Base-by-base conservation (phyloP, 30 jellyfish, hydroid and myxozoan genomes). In the Turritopsis rubra region DNA sequence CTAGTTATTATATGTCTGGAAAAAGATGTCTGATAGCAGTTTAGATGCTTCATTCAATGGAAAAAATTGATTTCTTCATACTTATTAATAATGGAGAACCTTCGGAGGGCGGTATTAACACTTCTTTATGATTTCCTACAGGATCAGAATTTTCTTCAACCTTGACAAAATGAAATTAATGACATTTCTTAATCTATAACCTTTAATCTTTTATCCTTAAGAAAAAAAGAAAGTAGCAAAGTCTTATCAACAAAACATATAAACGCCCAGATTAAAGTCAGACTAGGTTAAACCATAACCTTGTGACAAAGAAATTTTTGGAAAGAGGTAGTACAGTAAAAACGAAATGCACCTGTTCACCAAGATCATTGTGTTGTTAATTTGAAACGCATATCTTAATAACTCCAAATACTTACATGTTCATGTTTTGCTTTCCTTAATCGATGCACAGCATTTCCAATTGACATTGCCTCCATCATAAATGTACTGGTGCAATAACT, bases 381-480 rank as follows among this genome's bases (percentile, higher is more conserved):
- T 41, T 41, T 13, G 60, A 41, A 41, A 41, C 5, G n/a, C n/a
- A 41, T 41, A 13, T 41, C 60, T 41, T 41, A 13, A 41, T n/a
- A n/a, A n/a, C n/a, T n/a, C n/a, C n/a, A n/a, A n/a, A n/a, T 13
- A 41, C 60, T 41, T 41, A 41, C 60, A 41, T 5, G 9, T 41
- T 41, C 60, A 41, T 41, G 60, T 41, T 41, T 41, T 3, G 60
- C 60, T 41, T 13, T 41, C 60, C 60, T 41, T 41, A 41, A 41
- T 21, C 87, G 80, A 16, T 31, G 26, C 29, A 92, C 75, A 16
- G 98, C 98, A 88, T 92, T 92, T 5, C 95, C 96, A 54, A 92
- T 92, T 29, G 98, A 75, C 98, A 92, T 92, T 28, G 98, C 98
- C 54, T 92, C 98, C 18, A 92, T 87, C 98, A 92, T 92, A 52